Evolutionary conservation across 1,140 invertebrate genomes (phyloP), one percentile per base, ranked within the genome.

Genomic region (Heliconius congener): DNA sequence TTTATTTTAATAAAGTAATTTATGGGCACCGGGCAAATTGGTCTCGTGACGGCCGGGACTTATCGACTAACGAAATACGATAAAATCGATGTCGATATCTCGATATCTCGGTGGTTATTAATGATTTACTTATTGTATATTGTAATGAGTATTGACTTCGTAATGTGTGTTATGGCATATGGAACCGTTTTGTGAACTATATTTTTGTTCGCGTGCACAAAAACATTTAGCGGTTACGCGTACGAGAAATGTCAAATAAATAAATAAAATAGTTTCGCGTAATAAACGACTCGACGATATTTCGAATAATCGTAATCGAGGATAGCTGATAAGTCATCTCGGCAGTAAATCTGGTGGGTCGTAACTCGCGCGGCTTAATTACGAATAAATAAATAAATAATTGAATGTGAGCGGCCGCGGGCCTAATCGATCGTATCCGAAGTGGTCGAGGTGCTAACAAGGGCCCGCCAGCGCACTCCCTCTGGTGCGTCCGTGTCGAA

Each of bases 381-480:
- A 94, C 91, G 92, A 92, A 94, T 94, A 94, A 94, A 94, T 93
- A 94, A 94, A 94, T 94, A 94, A 94, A 94, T 94, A 94, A 94
- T 94, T 93, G 93, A 94, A 94, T 91, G 90, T 91, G 89, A 93
- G 88, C 89, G 90, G 92, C 93, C 93, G 89, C 87, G 91, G 93
- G 93, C 90, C 84, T 91, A 92, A 94, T 93, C 91, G 92, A 91
- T 91, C 90, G 87, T 86, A 85, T 90, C 82, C 80, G 82, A 66
- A 89, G 84, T 88, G 85, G 88, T 83, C 81, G 85, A 92, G 90
- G 91, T 93, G 93, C 86, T 94, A 94, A 94, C 93, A 94, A 94
- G 93, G 86, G 55, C 76, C 84, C 82, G 85, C 80, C 81, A 86
- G 83, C 85, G 37, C n/a, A 79, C 76, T 70, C 75, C 76, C 77